Evolutionary conservation across 1,140 invertebrate genomes (phyloP).

Genomic region (Brachionus plicatilis): DNA sequence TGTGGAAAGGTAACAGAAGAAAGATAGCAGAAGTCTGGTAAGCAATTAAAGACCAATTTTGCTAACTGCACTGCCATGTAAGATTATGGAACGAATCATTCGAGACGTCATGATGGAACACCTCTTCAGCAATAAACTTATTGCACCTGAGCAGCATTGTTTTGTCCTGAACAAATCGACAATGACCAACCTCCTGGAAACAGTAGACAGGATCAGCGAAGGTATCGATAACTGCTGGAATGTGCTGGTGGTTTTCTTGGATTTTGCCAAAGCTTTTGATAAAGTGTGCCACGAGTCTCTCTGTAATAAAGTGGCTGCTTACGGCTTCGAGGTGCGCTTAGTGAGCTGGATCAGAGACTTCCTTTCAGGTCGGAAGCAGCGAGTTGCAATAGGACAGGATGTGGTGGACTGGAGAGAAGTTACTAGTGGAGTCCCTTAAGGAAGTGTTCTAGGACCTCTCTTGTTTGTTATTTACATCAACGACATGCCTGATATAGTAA

Average conservation of each 20-base stretch:
- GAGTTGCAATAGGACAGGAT: neutral
- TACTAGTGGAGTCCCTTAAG: neutral
- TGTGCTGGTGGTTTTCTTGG: neutral
- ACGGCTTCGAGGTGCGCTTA: neutral
- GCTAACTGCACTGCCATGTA: no score
- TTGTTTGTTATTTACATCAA: neutral
- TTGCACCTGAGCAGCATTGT: no score
- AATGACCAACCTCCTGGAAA: neutral
- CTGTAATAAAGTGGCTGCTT: neutral
- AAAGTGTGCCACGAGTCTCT: neutral
- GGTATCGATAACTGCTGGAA: neutral
- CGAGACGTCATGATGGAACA: no score
- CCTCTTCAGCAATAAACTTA: no score
- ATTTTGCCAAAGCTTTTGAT: neutral
- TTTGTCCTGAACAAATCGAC: no score
- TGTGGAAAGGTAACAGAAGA: no score
- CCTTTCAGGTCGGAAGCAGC: neutral
- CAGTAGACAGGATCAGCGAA: neutral
- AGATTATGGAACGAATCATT: no score
- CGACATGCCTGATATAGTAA: no score
- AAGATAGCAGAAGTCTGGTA: no score
- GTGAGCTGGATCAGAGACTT: neutral
- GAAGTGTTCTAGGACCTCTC: neutral
- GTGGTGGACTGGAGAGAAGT: neutral
- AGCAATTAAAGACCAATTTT: no score